phyloP scores from a whole-genome alignment of 2,797 vertebrate genomes.

The Phoeniculus purpureus region DNA sequence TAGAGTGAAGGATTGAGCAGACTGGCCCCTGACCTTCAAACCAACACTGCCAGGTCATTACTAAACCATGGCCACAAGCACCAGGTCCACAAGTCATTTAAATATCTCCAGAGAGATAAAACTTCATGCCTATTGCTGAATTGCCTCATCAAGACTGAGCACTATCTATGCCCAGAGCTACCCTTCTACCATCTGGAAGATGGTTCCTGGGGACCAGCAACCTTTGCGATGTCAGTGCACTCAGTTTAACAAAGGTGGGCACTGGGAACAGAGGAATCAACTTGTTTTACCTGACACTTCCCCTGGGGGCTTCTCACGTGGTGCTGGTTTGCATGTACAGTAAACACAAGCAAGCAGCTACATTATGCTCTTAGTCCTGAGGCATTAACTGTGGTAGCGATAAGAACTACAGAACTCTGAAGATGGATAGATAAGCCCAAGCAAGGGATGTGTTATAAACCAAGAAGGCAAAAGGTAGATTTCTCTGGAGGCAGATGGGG shows the following conservation, averaged over 20 bases:
- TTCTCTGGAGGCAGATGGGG: neutral
- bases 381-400: neutral
- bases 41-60: too few species aligned
- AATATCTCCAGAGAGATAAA: too few species aligned
- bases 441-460: neutral
- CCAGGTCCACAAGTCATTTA: too few species aligned
- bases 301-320: neutral
- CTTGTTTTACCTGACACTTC: neutral
- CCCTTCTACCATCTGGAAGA: neutral
- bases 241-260: neutral
- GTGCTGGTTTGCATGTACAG: neutral
- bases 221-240: neutral
- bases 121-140: neutral
- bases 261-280: neutral
- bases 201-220: neutral
- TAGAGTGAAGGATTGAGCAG: neutral
- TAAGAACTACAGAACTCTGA: neutral
- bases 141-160: neutral
- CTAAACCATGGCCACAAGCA: too few species aligned
- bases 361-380: neutral
- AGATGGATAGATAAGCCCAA: constrained; percentile 15
- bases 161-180: neutral
- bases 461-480: constrained; percentile 21
- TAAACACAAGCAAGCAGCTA: neutral
- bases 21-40: neutral